phyloP scores from a whole-genome alignment of 1,140 invertebrate species.

The Lepidurus packardi region DNA sequence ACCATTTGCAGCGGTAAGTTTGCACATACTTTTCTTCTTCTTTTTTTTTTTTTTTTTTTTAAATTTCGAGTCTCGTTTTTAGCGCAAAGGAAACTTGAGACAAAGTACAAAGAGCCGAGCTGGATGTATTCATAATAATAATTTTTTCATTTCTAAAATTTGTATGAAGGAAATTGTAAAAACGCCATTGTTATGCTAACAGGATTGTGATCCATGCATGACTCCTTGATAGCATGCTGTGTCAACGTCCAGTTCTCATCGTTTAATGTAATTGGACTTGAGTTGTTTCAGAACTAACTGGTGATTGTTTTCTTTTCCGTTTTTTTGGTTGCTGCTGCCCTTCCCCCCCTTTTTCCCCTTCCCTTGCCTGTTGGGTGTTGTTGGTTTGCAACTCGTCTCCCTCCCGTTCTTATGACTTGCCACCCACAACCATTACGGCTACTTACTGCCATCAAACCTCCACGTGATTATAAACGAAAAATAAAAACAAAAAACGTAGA shows the following conservation, averaged over 20 bases:
- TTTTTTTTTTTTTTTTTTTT: not conserved
- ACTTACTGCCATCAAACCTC: not conserved
- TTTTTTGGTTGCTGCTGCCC: not conserved
- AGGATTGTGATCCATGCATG: constrained; percentile 11
- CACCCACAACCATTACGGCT: not conserved
- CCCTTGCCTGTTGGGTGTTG: constrained; percentile 17
- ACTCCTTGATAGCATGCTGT: constrained; percentile 21
- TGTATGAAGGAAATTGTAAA: not conserved
- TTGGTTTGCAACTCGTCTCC: constrained; percentile 14
- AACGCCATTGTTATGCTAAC: not conserved
- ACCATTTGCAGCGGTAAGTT: constrained; percentile 56
- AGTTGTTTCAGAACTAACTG: constrained; percentile 19
- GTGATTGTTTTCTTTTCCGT: not conserved
- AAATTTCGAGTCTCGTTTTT: not conserved
- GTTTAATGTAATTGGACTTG: constrained; percentile 14
- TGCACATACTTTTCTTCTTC: not conserved
- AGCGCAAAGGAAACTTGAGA: not conserved
- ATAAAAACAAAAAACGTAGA: not conserved
- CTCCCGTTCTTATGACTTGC: constrained; percentile 15
- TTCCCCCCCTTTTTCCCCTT: not conserved
- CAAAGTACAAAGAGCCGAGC: too few species aligned
- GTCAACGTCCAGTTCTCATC: not conserved
- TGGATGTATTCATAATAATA: not conserved
- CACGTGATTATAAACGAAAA: not conserved
- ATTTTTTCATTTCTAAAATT: not conserved